Evolutionary conservation across 2,797 vertebrate species (phyloP), one percentile per base, ranked within the genome.

Genomic region (Calcarius lapponicus): DNA sequence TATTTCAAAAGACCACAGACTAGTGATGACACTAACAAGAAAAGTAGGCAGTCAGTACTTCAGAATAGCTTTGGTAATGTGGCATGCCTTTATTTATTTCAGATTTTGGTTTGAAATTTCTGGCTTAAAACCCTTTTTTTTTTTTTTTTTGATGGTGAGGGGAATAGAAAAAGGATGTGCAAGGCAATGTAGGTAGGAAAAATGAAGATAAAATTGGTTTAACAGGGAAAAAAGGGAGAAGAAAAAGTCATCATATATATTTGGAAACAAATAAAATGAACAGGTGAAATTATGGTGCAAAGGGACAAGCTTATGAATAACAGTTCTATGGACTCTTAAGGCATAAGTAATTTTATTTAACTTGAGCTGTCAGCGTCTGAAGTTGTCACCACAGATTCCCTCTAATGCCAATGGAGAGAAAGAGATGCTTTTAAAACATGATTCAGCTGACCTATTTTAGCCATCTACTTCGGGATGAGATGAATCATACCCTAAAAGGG

Each of bases 381-480:
- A 65, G 20, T 88, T 91, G 80, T 91, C 69, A 64, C 28, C 18
- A 20, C 3, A 88, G 75, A 83, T 86, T 88, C 62, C 25, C 10
- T 72, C 43, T 76, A 53, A 42, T 71, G 62, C n/a, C 80, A 75
- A 62, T 51, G 70, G 54, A 92, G 65, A 91, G 82, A 86, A 91
- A 75, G 72, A 75, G 57, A 17, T 57, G 17, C 5, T 91, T 96
- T 78, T 78, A 91, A 92, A 93, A 81, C 20, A 79, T 83, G 61
- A 91, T 95, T 93, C 95, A 94, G 57, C 62, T 93, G 90, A 91
- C 95, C 88, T 95, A 6, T 88, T 95, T 95, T 72, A 88, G 65
- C 90, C 82, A 90, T 90, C 66, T 90, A 29, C 90, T 94, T 86
- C 58, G 88, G 62, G 65, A 80, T 83, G 86, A 92, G 76, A 86